These are phyloP conservation scores for Cryptoblepharus egeriae DNA, from an alignment of 2,797 vertebrate genomes.

Conservation along the genomic window DNA sequence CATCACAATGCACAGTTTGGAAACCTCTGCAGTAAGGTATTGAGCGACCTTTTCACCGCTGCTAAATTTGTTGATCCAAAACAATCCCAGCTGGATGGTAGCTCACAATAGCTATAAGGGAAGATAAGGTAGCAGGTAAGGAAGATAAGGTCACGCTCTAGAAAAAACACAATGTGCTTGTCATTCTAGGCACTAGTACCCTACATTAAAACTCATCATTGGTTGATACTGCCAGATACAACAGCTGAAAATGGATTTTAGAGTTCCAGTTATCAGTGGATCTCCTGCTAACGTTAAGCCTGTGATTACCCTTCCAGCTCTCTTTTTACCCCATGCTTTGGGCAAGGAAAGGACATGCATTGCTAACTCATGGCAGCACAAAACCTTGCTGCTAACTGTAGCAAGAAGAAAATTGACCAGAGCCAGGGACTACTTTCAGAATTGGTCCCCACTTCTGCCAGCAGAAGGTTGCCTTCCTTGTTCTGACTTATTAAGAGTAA, in stretches of 20 bases:
- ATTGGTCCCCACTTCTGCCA: no score
- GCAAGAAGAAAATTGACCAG: neutral
- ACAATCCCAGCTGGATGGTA: neutral
- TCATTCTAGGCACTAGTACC: neutral
- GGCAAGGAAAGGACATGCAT: neutral
- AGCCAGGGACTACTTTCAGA: neutral
- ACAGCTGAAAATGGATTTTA: neutral
- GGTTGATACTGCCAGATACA: neutral
- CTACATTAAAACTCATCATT: neutral
- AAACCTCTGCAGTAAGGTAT: no score
- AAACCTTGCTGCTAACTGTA: no score
- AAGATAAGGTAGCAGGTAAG: no score
- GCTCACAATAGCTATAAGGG: neutral
- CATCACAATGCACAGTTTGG: no score
- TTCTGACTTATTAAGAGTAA: neutral
- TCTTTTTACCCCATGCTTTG: neutral
- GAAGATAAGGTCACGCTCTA: no score
- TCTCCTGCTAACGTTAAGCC: neutral
- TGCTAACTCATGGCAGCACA: neutral
- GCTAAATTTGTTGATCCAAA: no score
- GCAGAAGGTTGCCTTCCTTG: no score
- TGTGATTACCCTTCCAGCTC: neutral
- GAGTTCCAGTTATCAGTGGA: neutral
- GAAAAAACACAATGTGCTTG: no score
- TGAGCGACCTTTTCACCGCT: no score